A percentile compares a stretch with the other conserved stretches of the same genome.
Evolutionary conservation across 2,113 vertebrate species (phyloP).

Genomic region (Menura novaehollandiae): DNA sequence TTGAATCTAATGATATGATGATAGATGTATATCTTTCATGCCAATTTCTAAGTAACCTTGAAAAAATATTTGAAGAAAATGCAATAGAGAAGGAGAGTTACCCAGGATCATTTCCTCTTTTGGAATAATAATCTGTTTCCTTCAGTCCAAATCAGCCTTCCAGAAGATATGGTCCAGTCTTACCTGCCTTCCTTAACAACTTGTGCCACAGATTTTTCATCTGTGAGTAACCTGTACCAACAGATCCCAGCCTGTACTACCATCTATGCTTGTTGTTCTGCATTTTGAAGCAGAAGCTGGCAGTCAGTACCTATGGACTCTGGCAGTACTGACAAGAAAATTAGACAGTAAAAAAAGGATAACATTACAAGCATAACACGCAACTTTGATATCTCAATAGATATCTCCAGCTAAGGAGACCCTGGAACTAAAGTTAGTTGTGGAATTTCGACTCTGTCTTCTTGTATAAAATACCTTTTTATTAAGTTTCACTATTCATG

Average conservation of each 20-base stretch:
- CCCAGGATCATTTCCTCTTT: not conserved
- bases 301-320: not conserved
- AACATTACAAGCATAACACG: not conserved
- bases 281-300: not conserved
- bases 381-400: not conserved
- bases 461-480: not conserved
- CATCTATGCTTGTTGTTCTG: not conserved
- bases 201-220: not conserved
- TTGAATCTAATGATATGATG: not conserved
- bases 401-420: not conserved
- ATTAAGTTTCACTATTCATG: not conserved
- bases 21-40: not conserved
- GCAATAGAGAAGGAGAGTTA: not conserved
- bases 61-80: not conserved
- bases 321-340: not conserved
- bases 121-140: not conserved
- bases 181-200: not conserved
- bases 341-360: not conserved
- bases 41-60: not conserved
- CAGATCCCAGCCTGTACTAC: not conserved
- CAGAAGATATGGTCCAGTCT: not conserved
- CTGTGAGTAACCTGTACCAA: not conserved
- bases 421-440: not conserved
- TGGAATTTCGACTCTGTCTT: not conserved
- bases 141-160: not conserved